phyloP scores from a whole-genome alignment of 2,113 vertebrate genomes.

The Opisthocomus hoazin region DNA sequence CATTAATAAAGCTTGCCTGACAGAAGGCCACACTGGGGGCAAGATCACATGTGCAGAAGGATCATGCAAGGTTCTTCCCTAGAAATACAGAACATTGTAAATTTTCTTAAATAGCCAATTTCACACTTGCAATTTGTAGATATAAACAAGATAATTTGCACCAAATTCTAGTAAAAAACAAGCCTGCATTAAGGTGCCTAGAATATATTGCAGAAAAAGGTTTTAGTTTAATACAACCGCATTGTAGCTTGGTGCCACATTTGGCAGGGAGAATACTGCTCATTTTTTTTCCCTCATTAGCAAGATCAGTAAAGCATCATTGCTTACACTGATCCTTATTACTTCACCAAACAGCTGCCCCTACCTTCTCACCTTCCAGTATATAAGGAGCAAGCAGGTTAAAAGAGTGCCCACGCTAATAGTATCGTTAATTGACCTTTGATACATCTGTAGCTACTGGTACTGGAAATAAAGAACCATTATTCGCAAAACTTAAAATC shows the following conservation, averaged over 20 bases:
- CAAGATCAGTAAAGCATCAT: neutral
- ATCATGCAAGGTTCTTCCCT: neutral
- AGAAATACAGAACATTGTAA: neutral
- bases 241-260: neutral
- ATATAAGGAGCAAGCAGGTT: neutral
- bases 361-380: neutral
- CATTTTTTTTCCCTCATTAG: neutral
- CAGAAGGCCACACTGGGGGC: neutral
- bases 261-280: neutral
- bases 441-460: neutral
- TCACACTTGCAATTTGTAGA: neutral
- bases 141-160: neutral
- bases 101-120: neutral
- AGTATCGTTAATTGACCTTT: neutral
- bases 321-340: neutral
- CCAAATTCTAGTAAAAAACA: neutral
- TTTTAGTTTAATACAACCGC: neutral
- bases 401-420: neutral
- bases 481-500: slow-evolving; percentile 10
- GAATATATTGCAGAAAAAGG: neutral
- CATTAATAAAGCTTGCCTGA: neutral
- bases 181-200: neutral
- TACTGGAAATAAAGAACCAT: neutral
- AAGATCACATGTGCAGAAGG: neutral
- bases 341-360: neutral